Conservation (phyloP, 1,140 invertebrate species). For the Phortica variegata region DNA sequence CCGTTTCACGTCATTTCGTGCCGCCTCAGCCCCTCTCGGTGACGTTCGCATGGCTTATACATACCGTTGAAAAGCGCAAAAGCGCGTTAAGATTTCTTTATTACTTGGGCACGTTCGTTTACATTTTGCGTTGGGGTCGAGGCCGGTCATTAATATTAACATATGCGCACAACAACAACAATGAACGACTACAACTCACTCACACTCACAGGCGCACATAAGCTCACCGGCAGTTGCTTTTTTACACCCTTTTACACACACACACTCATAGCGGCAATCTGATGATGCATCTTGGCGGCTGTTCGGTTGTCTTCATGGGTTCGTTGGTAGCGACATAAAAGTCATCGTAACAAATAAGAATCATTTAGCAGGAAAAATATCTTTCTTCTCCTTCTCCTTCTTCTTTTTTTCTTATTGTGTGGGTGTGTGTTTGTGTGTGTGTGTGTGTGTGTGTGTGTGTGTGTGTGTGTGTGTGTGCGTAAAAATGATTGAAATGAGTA, state of each 20-base stretch:
- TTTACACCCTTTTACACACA: constrained; percentile 2
- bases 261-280: constrained; percentile 1
- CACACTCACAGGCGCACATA: too few relatives aligned
- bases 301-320: constrained; percentile 52
- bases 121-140: constrained; percentile 37
- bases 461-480: too few relatives aligned
- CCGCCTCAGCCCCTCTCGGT: not conserved
- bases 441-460: too few relatives aligned
- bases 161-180: too few relatives aligned
- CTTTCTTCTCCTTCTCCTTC: too few relatives aligned
- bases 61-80: constrained; percentile 24
- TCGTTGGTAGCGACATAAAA: too few relatives aligned
- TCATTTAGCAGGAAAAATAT: too few relatives aligned
- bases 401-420: too few relatives aligned
- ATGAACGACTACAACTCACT: too few relatives aligned
- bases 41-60: constrained; percentile 2
- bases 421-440: too few relatives aligned
- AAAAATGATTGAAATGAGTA: too few relatives aligned
- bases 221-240: constrained; percentile 31
- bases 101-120: constrained; percentile 49
- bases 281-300: constrained; percentile 22
- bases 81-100: constrained; percentile 45
- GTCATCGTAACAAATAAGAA: too few relatives aligned
- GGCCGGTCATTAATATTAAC: constrained; percentile 54
- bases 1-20: constrained; percentile 1